Evolutionary conservation across 2,797 vertebrate genomes (phyloP), one percentile per base, ranked within the genome.

Genomic region (Lagodon rhomboides): DNA sequence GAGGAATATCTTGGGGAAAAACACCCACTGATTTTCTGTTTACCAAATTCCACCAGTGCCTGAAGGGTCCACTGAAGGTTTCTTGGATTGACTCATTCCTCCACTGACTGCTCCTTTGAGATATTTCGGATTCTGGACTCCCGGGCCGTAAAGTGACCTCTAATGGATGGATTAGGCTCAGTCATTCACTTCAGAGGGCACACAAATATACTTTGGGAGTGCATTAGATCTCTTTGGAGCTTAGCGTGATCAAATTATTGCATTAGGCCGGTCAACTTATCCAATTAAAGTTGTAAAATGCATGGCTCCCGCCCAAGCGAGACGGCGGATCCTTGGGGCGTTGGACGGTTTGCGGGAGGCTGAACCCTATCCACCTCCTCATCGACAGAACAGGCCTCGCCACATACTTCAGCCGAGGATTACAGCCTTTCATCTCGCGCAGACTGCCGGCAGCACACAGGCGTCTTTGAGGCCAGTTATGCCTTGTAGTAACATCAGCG

Each of bases 241-340:
- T 90, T 90, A 88, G 87, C 65, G 1, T 93, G 90, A 94, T 93
- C 90, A 94, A 92, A 94, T 94, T 88, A 93, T 86, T 90, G 89
- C 89, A 83, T 93, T 92, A 87, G 80, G 83, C 82, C 22, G 55
- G 89, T 87, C 87, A 91, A 88, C 85, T 93, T 89, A 93, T 94
- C 92, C 90, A 87, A 93, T 94, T 94, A 90, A 84, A 91, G 80
- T 85, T 84, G 91, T 91, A 91, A 91, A 93, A 92, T 23, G 75
- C 84, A 65, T 56, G 81, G 89, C 83, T 85, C 55, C 81, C 27
- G 22, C 56, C 83, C 82, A 70, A 79, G 82, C 73, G 51, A 83
- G 82, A 83, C 76, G 20, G 69, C 78, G 20, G 83, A 73, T 86
- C 87, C 75, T 85, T 12, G 25, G 84, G 86, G 90, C 78, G 75